These are phyloP conservation scores for Trachymyrmex cornetzi DNA, from an alignment of 1,140 invertebrate genomes.

Conservation along the genomic window DNA sequence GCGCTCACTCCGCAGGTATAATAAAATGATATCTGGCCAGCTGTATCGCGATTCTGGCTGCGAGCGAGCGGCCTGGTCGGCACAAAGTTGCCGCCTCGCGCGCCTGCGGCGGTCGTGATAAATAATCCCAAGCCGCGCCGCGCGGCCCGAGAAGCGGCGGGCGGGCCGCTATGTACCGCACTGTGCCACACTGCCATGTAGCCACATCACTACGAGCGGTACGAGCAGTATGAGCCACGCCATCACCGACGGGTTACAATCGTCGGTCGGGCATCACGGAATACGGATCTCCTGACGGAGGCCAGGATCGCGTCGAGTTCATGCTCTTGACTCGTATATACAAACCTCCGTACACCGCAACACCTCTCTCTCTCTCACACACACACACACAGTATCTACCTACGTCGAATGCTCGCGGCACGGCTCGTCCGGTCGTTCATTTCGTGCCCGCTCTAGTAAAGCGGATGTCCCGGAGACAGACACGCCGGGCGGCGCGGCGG, in stretches of 20 bases:
- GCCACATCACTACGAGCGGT: constrained; percentile 1
- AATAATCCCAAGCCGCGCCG: constrained; percentile 78
- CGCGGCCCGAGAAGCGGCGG: constrained; percentile 45
- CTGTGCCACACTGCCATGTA: constrained; percentile 19
- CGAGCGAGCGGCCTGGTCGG: constrained; percentile 69
- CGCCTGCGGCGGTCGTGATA: constrained; percentile 80
- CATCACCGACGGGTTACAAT: constrained; percentile 6
- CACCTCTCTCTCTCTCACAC: constrained; percentile 24
- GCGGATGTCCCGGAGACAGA: constrained; percentile 33
- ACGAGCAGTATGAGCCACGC: not conserved
- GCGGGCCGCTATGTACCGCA: constrained; percentile 8
- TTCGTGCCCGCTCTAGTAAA: constrained; percentile 25
- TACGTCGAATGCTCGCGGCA: not conserved
- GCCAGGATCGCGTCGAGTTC: constrained; percentile 20
- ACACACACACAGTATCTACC: constrained; percentile 17
- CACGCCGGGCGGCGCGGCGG: constrained; percentile 6
- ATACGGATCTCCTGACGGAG: constrained; percentile 2
- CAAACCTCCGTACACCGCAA: constrained; percentile 32
- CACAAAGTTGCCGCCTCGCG: constrained; percentile 80
- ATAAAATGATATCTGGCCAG: constrained; percentile 84
- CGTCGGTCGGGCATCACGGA: constrained; percentile 2
- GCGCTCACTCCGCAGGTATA: constrained; percentile 78
- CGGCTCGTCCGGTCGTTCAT: constrained; percentile 12
- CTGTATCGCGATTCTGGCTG: constrained; percentile 79
- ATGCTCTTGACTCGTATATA: not conserved